Evolutionary conservation across 2,113 vertebrate species (phyloP).

Genomic region (Charadrius vociferus): DNA sequence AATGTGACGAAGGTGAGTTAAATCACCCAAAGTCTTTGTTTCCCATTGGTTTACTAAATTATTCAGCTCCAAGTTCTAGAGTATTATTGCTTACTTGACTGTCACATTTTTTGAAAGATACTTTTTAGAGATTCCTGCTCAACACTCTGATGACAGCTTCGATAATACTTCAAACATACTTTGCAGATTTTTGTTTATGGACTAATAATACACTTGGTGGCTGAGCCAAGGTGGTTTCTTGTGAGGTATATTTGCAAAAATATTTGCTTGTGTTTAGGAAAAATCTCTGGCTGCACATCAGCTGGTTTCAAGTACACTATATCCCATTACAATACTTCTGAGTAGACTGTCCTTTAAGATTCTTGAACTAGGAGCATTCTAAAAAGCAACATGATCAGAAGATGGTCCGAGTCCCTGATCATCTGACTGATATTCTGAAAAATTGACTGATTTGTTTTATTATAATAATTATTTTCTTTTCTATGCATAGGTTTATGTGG

Average conservation of each 20-base stretch:
- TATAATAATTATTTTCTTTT: neutral
- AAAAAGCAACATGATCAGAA: neutral
- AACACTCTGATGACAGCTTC: neutral
- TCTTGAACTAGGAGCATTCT: neutral
- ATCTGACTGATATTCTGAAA: neutral
- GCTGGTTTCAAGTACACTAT: neutral
- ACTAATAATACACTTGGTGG: neutral
- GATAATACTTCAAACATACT: neutral
- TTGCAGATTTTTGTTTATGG: neutral
- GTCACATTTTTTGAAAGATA: neutral
- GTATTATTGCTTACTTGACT: neutral
- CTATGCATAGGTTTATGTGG: neutral
- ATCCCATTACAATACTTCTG: neutral
- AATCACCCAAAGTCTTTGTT: neutral
- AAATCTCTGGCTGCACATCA: neutral
- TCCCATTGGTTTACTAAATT: neutral
- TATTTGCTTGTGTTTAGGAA: neutral
- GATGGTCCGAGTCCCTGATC: neutral
- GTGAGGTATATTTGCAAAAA: neutral
- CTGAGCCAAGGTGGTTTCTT: neutral
- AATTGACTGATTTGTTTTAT: neutral
- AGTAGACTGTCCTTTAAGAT: neutral
- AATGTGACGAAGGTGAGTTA: neutral
- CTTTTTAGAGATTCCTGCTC: neutral
- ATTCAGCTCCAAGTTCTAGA: neutral